Conservation (phyloP, 1,140 invertebrate genomes). For the Drosophila ironensis region DNA sequence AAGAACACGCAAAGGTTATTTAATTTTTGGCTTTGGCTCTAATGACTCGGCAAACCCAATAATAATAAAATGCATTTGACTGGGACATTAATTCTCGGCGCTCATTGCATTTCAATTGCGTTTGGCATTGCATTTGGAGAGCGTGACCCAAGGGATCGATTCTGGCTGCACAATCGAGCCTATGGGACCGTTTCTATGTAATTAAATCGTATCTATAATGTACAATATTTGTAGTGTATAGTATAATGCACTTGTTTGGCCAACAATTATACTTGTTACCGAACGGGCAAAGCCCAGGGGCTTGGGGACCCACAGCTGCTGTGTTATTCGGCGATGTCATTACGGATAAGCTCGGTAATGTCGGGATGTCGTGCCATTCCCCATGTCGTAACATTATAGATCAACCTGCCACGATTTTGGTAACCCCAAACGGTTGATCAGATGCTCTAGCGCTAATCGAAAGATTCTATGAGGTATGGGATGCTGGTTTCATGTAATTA, state of each 20-base stretch:
- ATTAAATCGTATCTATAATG: conserved; percentile 32
- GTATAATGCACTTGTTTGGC: conserved; percentile 20
- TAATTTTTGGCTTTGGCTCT: conserved; percentile 32
- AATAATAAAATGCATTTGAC: conserved; percentile 40
- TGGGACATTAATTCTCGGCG: conserved; percentile 30
- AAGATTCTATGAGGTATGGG: not conserved
- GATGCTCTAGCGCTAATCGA: not conserved
- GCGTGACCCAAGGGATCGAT: conserved; percentile 35
- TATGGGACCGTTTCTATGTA: conserved; percentile 1
- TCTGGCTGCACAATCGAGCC: not conserved
- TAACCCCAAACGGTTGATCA: not conserved
- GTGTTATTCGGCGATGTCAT: conserved; percentile 34
- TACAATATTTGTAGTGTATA: not conserved
- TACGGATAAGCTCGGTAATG: conserved; percentile 33
- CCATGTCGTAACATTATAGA: conserved; percentile 1
- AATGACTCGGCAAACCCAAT: conserved; percentile 18
- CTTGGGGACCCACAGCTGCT: conserved; percentile 3
- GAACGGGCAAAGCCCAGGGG: not conserved
- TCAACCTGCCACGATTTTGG: conserved; percentile 8
- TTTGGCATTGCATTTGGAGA: conserved; percentile 24
- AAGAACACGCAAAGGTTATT: conserved; percentile 15
- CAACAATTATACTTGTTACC: conserved; percentile 20
- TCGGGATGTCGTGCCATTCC: conserved; percentile 18
- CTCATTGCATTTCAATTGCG: conserved; percentile 38
- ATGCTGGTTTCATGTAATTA: not conserved